A percentile compares a stretch with the other conserved stretches of the same genome.
These are phyloP conservation scores for Babyrousa celebensis DNA, from an alignment of 2,797 vertebrate species.

Conservation along the genomic window DNA sequence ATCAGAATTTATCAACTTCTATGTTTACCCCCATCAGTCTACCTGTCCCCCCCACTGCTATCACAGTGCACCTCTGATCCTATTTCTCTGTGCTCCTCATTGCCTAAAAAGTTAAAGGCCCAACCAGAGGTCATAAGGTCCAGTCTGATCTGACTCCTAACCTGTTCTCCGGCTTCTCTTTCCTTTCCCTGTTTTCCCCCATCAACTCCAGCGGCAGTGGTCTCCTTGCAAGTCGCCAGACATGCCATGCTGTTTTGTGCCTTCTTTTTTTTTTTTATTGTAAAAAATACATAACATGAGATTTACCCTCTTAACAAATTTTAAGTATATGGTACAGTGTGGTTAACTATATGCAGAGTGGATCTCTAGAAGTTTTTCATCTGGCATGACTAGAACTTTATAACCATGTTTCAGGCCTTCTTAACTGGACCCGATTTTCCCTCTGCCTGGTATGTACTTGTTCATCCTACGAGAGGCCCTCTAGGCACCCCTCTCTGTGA, in stretches of 20 bases:
- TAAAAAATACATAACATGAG: constrained; percentile 5
- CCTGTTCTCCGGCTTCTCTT: not conserved
- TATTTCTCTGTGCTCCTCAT: not conserved
- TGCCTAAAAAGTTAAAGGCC: not conserved
- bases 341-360: not conserved
- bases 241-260: not conserved
- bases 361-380: not conserved
- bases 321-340: not conserved
- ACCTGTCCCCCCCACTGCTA: not conserved
- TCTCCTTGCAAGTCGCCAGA: not conserved
- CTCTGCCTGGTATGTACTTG: not conserved
- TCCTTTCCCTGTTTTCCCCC: not conserved
- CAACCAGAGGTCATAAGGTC: not conserved
- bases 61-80: not conserved
- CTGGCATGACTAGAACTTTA: not conserved
- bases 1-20: not conserved
- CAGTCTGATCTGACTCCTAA: not conserved
- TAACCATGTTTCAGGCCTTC: not conserved
- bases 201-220: not conserved
- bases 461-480: not conserved
- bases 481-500: not conserved
- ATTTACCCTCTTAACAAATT: constrained; percentile 4
- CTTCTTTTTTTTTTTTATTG: not conserved
- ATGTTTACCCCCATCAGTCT: not conserved
- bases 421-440: not conserved